Base-by-base conservation (phyloP, 2,797 vertebrate species). In the Scolopax rusticola region DNA sequence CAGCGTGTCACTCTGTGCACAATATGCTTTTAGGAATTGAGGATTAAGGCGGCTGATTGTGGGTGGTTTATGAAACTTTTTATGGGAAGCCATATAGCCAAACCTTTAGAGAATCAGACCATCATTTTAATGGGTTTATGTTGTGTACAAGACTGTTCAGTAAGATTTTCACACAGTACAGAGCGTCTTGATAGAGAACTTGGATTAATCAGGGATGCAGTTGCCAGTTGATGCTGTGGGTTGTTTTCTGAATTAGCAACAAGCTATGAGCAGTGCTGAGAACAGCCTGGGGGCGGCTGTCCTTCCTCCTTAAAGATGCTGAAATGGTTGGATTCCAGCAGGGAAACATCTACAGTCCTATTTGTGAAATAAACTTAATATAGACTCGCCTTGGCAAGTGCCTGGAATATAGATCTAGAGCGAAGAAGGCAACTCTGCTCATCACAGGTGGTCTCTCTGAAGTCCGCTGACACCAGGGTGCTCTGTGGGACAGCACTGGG, bases 41-140 rank as follows among this genome's bases (percentile, higher is more conserved):
- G 95, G 97, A 97, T 97, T 96, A 95, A 97, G 97, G 93, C 92
- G 41, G 95, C 89, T 97, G 97, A 96, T 97, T 97, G 97, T 97
- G 96, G 97, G 97, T 97, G 97, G 97, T 97, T 97, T 97, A 97
- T 98, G 97, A 98, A 98, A 97, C 93, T 97, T 98, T 97, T 98
- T 97, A 98, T 96, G 92, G 96, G 92, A 95, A 90, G 84, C 90
- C 97, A 96, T 97, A 96, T 94, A 95, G 92, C 50, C 76, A 94
- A 97, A 92, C 94, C 97, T 97, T 97, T 53, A 70, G 97, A 97
- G 97, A 97, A 95, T 96, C 92, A 97, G 96, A 96, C 91, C 96
- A 89, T 96, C 93, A 27, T 89, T 96, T 97, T 97, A 97, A 97
- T 97, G 97, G 96, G 91, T 64, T 96, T 97, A 73, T 89, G 92